Conservation (phyloP, 2,888 invertebrate genomes). For the Morpho achilles region DNA sequence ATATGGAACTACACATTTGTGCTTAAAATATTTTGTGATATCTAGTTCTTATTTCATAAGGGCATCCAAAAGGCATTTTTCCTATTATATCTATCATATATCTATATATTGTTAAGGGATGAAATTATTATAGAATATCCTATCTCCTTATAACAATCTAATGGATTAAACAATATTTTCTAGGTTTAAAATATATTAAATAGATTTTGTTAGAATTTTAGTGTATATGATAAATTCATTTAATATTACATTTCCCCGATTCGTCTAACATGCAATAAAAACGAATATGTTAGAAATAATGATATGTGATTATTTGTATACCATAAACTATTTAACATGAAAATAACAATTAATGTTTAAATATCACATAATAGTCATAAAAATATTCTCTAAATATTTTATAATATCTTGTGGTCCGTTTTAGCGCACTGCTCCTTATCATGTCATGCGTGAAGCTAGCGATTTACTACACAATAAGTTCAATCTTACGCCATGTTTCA, state of each 20-base stretch:
- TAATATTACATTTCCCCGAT: conserved; percentile 7
- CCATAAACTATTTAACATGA: conserved; percentile 62
- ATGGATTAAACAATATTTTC: conserved; percentile 22
- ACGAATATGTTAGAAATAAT: conserved; percentile 58
- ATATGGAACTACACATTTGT: conserved; percentile 19
- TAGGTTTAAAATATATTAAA: conserved; percentile 14
- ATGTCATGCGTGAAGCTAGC: conserved; percentile 37
- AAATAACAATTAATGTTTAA: conserved; percentile 66
- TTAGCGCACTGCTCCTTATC: conserved; percentile 52
- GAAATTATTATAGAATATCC: conserved; percentile 6
- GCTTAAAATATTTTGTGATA: conserved; percentile 5
- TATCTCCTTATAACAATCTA: conserved; percentile 12
- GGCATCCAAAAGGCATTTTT: conserved; percentile 21
- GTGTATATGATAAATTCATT: conserved; percentile 12
- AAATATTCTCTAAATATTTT: conserved; percentile 45
- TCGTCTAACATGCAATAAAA: conserved; percentile 22
- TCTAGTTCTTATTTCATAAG: conserved; percentile 21
- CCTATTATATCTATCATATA: conserved; percentile 3
- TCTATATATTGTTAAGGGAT: conserved; percentile 14
- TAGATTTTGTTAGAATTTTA: conserved; percentile 12
- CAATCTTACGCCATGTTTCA: conserved; percentile 4
- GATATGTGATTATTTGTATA: conserved; percentile 72
- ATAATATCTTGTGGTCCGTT: conserved; percentile 70
- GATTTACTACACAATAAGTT: conserved; percentile 8
- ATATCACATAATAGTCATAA: conserved; percentile 77